Percentiles rank a stretch among this genome's conserved stretches.
Conservation (phyloP, 2,888 invertebrate species). For the Scaptomyza caliginosa region DNA sequence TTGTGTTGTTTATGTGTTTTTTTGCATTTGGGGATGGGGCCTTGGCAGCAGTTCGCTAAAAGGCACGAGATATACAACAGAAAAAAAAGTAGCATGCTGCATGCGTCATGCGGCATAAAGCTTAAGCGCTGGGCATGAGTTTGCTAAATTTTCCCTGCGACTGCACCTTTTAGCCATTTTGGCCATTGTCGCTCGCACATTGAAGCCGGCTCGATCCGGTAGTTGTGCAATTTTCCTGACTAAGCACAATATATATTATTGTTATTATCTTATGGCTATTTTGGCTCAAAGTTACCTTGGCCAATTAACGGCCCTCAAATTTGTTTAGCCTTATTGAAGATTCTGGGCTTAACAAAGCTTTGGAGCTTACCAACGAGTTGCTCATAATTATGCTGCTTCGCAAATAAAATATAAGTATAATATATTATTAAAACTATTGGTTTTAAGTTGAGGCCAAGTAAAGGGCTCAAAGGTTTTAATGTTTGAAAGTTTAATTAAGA, state of each 20-base stretch:
- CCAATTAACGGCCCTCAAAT: slow-evolving; percentile 27
- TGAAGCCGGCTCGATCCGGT: slow-evolving; percentile 30
- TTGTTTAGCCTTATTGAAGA: slow-evolving; percentile 2
- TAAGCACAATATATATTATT: slow-evolving; percentile 41
- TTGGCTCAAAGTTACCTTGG: slow-evolving; percentile 17
- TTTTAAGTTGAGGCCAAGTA: too few relatives aligned
- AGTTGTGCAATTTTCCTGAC: slow-evolving; percentile 39
- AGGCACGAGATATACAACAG: slow-evolving; percentile 10
- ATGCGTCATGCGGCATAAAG: slow-evolving; percentile 24
- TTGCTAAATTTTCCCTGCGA: slow-evolving; percentile 26
- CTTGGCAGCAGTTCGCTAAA: slow-evolving; percentile 33
- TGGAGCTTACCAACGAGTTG: not conserved
- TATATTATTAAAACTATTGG: too few relatives aligned
- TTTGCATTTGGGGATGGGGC: slow-evolving; percentile 12
- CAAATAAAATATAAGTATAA: too few relatives aligned
- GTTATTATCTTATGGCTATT: slow-evolving; percentile 15
- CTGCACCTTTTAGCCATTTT: slow-evolving; percentile 23
- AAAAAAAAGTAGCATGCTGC: slow-evolving; percentile 16
- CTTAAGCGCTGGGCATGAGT: slow-evolving; percentile 31
- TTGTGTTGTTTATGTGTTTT: not conserved
- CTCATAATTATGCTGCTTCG: not conserved
- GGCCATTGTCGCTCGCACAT: not conserved
- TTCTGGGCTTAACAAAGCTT: slow-evolving; percentile 20
- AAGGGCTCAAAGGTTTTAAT: too few relatives aligned
- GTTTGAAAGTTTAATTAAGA: too few relatives aligned